Percentiles rank a stretch among this genome's conserved stretches.
phyloP scores from a whole-genome alignment of 2,888 invertebrate species.

The Leucophenga montana region DNA sequence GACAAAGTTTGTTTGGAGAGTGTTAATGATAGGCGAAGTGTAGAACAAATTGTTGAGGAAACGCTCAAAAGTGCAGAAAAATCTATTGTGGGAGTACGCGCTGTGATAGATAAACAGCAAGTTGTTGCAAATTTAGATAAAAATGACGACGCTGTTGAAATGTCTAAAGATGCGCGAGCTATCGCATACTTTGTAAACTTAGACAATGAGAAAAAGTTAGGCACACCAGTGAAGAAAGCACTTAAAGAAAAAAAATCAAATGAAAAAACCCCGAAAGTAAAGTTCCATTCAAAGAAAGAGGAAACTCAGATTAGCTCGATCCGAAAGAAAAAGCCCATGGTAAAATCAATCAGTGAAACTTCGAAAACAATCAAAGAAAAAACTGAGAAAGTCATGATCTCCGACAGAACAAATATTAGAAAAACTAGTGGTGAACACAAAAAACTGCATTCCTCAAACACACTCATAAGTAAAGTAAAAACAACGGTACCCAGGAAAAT shows the following conservation, averaged over 20 bases:
- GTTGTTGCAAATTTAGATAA: slow-evolving; percentile 18
- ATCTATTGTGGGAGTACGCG: background rate
- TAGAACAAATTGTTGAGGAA: slow-evolving; percentile 54
- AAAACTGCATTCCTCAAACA: background rate
- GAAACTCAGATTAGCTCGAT: background rate
- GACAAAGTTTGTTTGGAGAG: background rate
- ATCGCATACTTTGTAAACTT: slow-evolving; percentile 63
- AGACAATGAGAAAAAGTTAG: slow-evolving; percentile 39
- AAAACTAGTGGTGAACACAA: slow-evolving; percentile 19
- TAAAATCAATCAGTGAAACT: slow-evolving; percentile 21
- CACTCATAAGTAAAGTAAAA: background rate
- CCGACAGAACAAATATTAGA: slow-evolving; percentile 28
- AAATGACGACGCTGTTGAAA: background rate
- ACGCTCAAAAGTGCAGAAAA: slow-evolving; percentile 44
- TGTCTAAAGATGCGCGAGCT: slow-evolving; percentile 46
- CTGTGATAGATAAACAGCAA: background rate
- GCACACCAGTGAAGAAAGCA: slow-evolving; percentile 30
- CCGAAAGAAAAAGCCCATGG: slow-evolving; percentile 26
- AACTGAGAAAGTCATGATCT: slow-evolving; percentile 1
- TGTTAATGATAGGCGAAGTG: slow-evolving; percentile 39
- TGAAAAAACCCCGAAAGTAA: background rate
- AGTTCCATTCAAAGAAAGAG: background rate
- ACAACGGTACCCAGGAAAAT: slow-evolving; percentile 26
- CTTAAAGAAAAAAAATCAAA: background rate
- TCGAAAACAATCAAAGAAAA: slow-evolving; percentile 24